Evolutionary conservation across 2,797 vertebrate species (phyloP).

Genomic region (Poecilia wingei): DNA sequence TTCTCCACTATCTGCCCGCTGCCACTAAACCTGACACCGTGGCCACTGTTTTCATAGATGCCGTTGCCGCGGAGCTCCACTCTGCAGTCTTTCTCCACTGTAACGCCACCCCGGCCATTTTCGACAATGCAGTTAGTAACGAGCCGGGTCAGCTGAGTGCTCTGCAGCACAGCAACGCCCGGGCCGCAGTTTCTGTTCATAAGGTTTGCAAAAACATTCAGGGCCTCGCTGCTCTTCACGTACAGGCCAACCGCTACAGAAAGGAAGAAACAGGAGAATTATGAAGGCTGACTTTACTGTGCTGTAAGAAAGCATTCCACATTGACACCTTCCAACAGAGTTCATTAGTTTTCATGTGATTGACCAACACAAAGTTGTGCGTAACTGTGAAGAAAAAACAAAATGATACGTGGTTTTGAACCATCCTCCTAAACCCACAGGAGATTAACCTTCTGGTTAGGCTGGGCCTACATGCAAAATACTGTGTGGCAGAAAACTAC

Average conservation of each 20-base stretch:
- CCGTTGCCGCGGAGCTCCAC: constrained; percentile 91
- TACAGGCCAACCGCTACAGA: constrained; percentile 88
- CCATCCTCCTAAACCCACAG: not conserved
- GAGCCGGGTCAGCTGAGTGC: constrained; percentile 86
- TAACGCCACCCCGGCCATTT: constrained; percentile 85
- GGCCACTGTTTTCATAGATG: constrained; percentile 88
- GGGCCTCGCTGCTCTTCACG: constrained; percentile 88
- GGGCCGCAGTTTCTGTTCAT: constrained; percentile 84
- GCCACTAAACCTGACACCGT: constrained; percentile 85
- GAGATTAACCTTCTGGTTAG: not conserved
- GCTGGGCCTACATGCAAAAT: not conserved
- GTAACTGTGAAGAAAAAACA: not conserved
- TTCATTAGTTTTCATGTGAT: not conserved
- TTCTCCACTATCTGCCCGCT: constrained; percentile 88
- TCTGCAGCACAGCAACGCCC: constrained; percentile 87
- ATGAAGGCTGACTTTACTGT: not conserved
- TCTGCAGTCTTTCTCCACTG: constrained; percentile 85
- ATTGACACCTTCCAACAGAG: not conserved
- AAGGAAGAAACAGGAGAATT: constrained; percentile 5
- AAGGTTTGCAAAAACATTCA: constrained; percentile 87
- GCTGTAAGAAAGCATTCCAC: not conserved
- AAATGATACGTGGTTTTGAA: not conserved
- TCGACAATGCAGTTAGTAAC: constrained; percentile 88
- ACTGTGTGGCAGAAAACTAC: not conserved
- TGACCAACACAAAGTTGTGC: not conserved